Percentiles rank a stretch among this genome's conserved stretches.
Evolutionary conservation across 2,797 vertebrate genomes (phyloP).

Genomic region (Tachyglossus aculeatus): DNA sequence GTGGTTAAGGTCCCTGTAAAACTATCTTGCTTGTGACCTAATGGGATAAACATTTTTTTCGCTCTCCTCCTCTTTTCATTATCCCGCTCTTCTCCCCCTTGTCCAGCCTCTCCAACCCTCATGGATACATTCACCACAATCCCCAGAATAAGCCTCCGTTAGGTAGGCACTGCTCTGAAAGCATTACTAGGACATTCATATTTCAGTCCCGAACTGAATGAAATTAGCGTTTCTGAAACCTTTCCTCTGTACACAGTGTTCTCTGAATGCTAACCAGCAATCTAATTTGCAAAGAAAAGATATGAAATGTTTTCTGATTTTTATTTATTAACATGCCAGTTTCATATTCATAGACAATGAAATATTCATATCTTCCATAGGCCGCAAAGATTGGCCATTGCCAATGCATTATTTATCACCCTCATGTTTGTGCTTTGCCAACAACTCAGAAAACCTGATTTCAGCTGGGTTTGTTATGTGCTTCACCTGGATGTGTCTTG

Average conservation of each 20-base stretch:
- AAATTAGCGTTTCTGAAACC: slow-evolving; percentile 47
- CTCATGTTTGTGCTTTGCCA: neutral
- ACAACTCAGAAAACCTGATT: slow-evolving; percentile 40
- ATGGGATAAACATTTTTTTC: too few species aligned
- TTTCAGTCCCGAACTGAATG: slow-evolving; percentile 39
- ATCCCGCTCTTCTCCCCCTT: too few species aligned
- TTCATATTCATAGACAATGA: slow-evolving; percentile 25
- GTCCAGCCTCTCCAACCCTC: too few species aligned
- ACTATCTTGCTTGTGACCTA: too few species aligned
- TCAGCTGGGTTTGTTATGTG: too few species aligned
- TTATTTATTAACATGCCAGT: slow-evolving; percentile 57
- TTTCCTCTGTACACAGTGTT: slow-evolving; percentile 50
- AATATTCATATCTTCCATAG: slow-evolving; percentile 53
- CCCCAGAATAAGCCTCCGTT: too few species aligned
- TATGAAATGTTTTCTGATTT: slow-evolving; percentile 45
- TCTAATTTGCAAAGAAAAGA: slow-evolving; percentile 40
- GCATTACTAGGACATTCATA: slow-evolving; percentile 8
- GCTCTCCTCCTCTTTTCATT: too few species aligned
- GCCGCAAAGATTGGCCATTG: slow-evolving; percentile 28
- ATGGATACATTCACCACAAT: too few species aligned
- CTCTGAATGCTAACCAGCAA: slow-evolving; percentile 20
- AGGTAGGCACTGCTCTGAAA: slow-evolving; percentile 21
- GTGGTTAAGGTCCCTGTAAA: too few species aligned
- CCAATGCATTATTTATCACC: slow-evolving; percentile 43
- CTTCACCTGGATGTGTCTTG: too few species aligned